Evolutionary conservation across 2,797 vertebrate species (phyloP).

Genomic region (Notamacropus eugenii): DNA sequence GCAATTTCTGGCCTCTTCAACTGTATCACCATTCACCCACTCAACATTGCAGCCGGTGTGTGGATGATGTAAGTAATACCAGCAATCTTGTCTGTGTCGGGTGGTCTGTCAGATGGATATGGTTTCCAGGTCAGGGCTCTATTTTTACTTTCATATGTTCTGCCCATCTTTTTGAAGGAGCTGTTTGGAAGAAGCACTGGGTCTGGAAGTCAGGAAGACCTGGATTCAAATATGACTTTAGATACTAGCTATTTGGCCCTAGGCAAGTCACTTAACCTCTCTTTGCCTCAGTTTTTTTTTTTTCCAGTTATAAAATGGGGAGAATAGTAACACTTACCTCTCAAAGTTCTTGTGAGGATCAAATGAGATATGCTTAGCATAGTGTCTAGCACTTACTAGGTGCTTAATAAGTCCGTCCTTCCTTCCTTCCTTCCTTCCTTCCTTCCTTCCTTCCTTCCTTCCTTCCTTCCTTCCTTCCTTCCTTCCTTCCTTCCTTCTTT

Average conservation of each 20-base stretch:
- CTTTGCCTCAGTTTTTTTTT: not conserved
- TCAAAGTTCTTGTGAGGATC: not conserved
- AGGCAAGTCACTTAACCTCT: not conserved
- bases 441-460: not conserved
- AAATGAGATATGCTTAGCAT: not conserved
- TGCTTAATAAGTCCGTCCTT: not conserved
- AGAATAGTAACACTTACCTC: not conserved
- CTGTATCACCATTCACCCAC: constrained; percentile 95
- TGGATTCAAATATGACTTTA: not conserved
- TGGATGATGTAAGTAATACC: constrained; percentile 97
- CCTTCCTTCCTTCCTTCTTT: too few species aligned
- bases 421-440: not conserved
- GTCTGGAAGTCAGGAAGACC: too few species aligned
- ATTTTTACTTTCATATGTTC: not conserved
- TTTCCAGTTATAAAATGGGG: not conserved
- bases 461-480: not conserved
- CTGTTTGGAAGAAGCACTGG: not conserved
- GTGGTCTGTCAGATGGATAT: not conserved
- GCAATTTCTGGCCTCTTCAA: constrained; percentile 95
- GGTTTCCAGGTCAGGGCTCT: not conserved
- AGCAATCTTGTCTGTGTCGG: accelerated
- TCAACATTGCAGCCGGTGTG: constrained; percentile 96
- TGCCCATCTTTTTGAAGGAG: not conserved
- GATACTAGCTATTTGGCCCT: not conserved
- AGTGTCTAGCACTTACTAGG: not conserved